phyloP scores from a whole-genome alignment of 2,797 vertebrate genomes.

The Danio aesculapii region DNA sequence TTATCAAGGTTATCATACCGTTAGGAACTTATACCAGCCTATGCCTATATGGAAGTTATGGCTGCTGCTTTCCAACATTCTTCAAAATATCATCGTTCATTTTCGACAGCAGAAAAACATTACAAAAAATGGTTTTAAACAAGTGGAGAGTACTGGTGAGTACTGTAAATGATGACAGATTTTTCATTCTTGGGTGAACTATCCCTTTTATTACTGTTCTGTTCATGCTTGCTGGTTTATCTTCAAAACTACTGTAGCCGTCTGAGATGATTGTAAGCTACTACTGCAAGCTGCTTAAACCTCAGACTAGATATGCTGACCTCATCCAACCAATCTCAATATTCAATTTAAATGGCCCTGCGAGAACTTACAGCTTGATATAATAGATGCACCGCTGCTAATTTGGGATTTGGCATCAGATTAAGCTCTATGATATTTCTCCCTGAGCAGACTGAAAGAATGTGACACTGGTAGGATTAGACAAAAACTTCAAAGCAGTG shows the following conservation, averaged over 20 bases:
- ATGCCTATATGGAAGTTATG: too few species aligned
- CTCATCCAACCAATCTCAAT: slow-evolving; percentile 24
- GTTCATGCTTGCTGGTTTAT: background rate
- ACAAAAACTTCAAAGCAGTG: slow-evolving; percentile 70
- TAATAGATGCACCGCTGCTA: slow-evolving; percentile 63
- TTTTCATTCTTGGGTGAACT: too few species aligned
- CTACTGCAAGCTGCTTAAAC: slow-evolving; percentile 4
- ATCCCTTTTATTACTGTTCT: too few species aligned
- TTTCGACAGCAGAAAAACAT: too few species aligned
- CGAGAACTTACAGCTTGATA: slow-evolving; percentile 61
- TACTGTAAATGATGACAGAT: too few species aligned
- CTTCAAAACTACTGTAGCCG: background rate
- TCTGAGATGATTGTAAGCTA: background rate
- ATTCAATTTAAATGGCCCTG: slow-evolving; percentile 68
- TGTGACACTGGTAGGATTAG: slow-evolving; percentile 75
- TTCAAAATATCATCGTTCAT: too few species aligned
- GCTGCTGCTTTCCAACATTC: too few species aligned
- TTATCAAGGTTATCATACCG: too few species aligned
- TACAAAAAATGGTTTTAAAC: too few species aligned
- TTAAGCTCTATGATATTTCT: slow-evolving; percentile 70
- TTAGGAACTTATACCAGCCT: too few species aligned
- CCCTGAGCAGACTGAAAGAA: slow-evolving; percentile 71
- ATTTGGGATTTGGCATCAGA: slow-evolving; percentile 73
- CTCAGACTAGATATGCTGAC: background rate
- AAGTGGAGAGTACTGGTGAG: too few species aligned